These are phyloP conservation scores for Lethrus apterus DNA, from an alignment of 1,140 invertebrate species.

Conservation along the genomic window DNA sequence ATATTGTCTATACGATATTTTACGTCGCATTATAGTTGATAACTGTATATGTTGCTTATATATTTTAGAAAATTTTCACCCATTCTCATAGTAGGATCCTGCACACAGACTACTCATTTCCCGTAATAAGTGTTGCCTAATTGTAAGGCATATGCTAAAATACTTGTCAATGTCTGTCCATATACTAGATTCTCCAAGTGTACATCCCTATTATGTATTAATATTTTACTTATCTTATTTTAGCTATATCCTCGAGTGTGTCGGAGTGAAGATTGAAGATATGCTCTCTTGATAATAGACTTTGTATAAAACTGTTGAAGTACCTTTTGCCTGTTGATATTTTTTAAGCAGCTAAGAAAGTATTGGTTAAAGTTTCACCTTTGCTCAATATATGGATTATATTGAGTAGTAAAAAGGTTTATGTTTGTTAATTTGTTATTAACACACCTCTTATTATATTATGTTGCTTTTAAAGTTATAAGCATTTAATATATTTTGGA, in stretches of 20 bases:
- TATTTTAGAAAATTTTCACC: too few relatives aligned
- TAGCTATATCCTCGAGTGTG: constrained; percentile 58
- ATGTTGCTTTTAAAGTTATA: constrained; percentile 27
- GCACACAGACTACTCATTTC: too few relatives aligned
- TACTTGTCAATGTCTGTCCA: too few relatives aligned
- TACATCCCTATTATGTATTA: not conserved
- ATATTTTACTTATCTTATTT: constrained; percentile 34
- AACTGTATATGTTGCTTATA: too few relatives aligned
- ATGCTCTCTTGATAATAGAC: constrained; percentile 4
- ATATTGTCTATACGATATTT: too few relatives aligned
- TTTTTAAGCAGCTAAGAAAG: constrained; percentile 16
- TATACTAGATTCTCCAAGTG: too few relatives aligned
- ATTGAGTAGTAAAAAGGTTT: constrained; percentile 35
- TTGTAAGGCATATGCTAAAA: too few relatives aligned
- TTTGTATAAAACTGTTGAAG: constrained; percentile 24
- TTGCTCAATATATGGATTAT: constrained; percentile 40
- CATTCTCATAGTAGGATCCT: too few relatives aligned
- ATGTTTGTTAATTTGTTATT: constrained; percentile 20
- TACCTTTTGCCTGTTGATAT: constrained; percentile 30
- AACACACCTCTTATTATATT: constrained; percentile 23
- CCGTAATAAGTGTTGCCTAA: too few relatives aligned
- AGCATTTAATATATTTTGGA: constrained; percentile 34
- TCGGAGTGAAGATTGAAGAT: constrained; percentile 45
- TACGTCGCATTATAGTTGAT: too few relatives aligned
- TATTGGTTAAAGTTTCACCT: constrained; percentile 24